Conservation (phyloP, 2,113 vertebrate genomes). For the Nyctibius bracteatus region DNA sequence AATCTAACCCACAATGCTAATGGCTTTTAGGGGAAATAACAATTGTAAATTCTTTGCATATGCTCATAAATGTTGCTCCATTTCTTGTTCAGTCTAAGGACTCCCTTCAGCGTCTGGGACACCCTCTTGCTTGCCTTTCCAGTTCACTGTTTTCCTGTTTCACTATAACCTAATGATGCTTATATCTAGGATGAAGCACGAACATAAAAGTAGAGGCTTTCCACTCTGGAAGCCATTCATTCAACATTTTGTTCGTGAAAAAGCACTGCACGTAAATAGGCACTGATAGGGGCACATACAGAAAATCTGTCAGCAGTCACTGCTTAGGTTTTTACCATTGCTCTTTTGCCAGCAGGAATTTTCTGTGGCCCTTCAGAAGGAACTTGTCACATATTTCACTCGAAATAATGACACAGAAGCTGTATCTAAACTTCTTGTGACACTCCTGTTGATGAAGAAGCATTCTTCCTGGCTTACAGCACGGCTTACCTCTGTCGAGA, state of each 20-base stretch:
- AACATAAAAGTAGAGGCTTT: not conserved
- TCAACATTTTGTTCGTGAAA: not conserved
- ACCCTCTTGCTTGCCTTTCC: not conserved
- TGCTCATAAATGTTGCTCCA: not conserved
- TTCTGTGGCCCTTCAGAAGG: not conserved
- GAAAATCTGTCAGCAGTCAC: not conserved
- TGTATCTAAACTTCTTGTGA: not conserved
- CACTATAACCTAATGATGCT: not conserved
- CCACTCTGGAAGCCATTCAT: not conserved
- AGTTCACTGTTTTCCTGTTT: not conserved
- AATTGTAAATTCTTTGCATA: not conserved
- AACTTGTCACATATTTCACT: not conserved
- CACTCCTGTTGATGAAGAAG: not conserved
- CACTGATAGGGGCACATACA: not conserved
- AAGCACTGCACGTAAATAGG: not conserved
- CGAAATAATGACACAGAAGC: not conserved
- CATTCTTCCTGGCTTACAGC: not conserved
- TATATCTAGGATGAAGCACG: not conserved
- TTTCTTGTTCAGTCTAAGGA: not conserved
- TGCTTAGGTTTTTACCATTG: not conserved
- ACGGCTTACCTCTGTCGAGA: not conserved
- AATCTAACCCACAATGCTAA: not conserved
- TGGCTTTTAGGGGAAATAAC: not conserved
- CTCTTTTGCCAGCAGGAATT: not conserved
- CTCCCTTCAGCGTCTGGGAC: not conserved